Conservation (phyloP, 2,888 invertebrate species). For the Selenia dentaria region DNA sequence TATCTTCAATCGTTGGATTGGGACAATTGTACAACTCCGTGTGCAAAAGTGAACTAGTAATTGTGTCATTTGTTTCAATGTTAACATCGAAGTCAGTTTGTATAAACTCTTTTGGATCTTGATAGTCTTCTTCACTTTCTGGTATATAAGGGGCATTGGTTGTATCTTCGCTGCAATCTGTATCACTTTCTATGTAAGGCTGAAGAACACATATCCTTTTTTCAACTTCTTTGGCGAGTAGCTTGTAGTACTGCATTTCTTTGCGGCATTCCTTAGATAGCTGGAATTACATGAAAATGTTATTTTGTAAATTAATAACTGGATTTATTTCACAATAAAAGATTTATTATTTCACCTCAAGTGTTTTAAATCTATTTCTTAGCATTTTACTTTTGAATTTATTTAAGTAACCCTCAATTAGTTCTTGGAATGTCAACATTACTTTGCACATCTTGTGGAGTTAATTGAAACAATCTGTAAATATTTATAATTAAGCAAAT, state of each 20-base stretch:
- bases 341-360: no score
- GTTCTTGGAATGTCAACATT: not conserved
- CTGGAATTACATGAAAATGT: no score
- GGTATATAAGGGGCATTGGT: slow-evolving; percentile 65
- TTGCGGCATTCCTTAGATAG: slow-evolving; percentile 86
- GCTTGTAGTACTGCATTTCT: slow-evolving; percentile 88
- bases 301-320: no score
- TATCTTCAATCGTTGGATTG: slow-evolving; percentile 7
- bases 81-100: slow-evolving; percentile 35
- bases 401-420: slow-evolving; percentile 12
- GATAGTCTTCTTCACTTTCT: slow-evolving; percentile 54
- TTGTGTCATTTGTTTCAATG: slow-evolving; percentile 30
- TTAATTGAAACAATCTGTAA: no score
- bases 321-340: no score
- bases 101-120: slow-evolving; percentile 38
- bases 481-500: no score
- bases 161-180: slow-evolving; percentile 52
- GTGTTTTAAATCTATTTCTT: no score
- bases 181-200: slow-evolving; percentile 60
- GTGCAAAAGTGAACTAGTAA: slow-evolving; percentile 10
- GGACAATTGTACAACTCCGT: slow-evolving; percentile 16
- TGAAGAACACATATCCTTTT: slow-evolving; percentile 76
- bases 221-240: slow-evolving; percentile 87
- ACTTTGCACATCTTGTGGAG: no score
- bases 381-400: slow-evolving; percentile 20